Conservation (phyloP, 2,888 invertebrate genomes). For the Tromatobia lineatoria region DNA sequence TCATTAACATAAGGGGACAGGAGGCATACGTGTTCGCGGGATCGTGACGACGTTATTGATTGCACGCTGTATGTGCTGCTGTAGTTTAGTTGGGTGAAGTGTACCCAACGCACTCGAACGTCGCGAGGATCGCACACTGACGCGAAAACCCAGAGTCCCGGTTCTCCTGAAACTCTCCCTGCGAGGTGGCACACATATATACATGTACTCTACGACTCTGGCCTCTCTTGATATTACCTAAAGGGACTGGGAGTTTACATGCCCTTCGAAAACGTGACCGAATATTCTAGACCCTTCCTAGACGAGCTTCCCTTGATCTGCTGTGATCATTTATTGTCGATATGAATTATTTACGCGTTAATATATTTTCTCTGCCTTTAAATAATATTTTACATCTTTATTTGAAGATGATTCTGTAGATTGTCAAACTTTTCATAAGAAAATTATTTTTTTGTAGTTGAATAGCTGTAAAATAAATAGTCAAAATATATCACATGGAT, state of each 20-base stretch:
- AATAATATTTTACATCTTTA: too few relatives aligned
- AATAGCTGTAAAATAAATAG: too few relatives aligned
- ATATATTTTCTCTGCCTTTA: too few relatives aligned
- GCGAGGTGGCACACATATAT: not conserved
- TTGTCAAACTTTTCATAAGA: too few relatives aligned
- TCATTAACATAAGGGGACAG: conserved; percentile 83
- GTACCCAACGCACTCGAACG: conserved; percentile 61
- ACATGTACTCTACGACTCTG: not conserved
- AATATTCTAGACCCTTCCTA: not conserved
- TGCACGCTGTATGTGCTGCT: conserved; percentile 51
- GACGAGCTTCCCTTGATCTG: conserved; percentile 4
- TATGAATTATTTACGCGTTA: not conserved
- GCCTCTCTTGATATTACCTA: conserved; percentile 7
- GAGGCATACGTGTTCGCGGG: conserved; percentile 80
- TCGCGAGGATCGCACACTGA: conserved; percentile 27
- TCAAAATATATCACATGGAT: too few relatives aligned
- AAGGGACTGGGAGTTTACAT: conserved; percentile 33
- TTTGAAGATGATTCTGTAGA: too few relatives aligned
- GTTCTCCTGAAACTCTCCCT: not conserved
- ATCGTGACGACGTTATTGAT: conserved; percentile 84
- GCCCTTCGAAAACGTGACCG: conserved; percentile 33
- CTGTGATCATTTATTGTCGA: not conserved
- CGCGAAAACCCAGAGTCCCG: conserved; percentile 20
- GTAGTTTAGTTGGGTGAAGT: conserved; percentile 58
- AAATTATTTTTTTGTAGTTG: too few relatives aligned